These are phyloP conservation scores for Indri indri DNA, from an alignment of 2,113 vertebrate species.

Conservation along the genomic window DNA sequence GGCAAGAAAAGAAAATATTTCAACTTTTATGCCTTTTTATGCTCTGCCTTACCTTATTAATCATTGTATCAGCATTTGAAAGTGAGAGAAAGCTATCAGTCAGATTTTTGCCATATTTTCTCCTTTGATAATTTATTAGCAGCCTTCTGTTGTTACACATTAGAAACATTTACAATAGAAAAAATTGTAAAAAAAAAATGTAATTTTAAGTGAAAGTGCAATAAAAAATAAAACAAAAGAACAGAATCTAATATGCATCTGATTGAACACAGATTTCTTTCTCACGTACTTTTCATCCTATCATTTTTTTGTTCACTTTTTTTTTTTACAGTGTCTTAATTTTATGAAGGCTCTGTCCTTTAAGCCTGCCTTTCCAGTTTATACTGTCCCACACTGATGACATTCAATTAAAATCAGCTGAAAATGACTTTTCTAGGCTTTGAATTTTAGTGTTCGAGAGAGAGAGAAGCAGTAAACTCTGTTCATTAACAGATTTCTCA, in stretches of 20 bases:
- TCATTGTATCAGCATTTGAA: not conserved
- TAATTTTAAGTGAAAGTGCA: slow-evolving; percentile 43
- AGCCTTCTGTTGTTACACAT: not conserved
- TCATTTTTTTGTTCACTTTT: not conserved
- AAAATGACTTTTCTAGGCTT: not conserved
- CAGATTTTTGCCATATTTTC: not conserved
- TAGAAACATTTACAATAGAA: not conserved
- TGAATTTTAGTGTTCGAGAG: not conserved
- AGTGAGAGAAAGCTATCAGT: not conserved
- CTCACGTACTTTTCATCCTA: not conserved
- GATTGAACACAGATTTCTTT: slow-evolving; percentile 6
- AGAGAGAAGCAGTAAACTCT: not conserved
- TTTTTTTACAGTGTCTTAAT: not conserved
- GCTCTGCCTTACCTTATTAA: not conserved
- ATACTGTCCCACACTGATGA: not conserved
- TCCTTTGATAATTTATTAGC: slow-evolving; percentile 9
- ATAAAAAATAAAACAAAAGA: slow-evolving; percentile 16
- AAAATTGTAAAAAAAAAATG: not conserved
- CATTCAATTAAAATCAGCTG: not conserved
- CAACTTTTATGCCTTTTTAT: not conserved
- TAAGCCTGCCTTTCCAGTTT: not conserved
- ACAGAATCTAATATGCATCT: not conserved
- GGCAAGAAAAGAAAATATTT: slow-evolving; percentile 37
- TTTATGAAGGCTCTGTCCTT: not conserved
- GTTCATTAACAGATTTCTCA: not conserved